Evolutionary conservation across 2,797 vertebrate species (phyloP).

Genomic region (Pipistrellus pipistrellus): DNA sequence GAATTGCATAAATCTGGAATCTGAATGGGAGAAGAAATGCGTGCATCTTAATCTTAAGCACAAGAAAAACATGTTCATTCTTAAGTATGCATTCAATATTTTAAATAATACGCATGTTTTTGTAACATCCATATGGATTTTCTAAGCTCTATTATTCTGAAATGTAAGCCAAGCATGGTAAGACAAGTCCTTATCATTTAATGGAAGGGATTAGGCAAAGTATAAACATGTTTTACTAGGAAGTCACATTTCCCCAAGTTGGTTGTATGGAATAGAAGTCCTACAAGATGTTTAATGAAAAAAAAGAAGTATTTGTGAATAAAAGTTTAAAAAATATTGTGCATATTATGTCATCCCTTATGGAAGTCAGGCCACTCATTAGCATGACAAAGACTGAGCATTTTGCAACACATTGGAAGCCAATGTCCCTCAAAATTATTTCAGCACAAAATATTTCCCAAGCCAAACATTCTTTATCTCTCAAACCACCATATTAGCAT

Average conservation of each 20-base stretch:
- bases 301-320: slow-evolving; percentile 26
- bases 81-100: slow-evolving; percentile 52
- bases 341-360: not conserved
- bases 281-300: not conserved
- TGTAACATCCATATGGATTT: slow-evolving; percentile 49
- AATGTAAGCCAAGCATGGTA: slow-evolving; percentile 53
- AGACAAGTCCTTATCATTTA: slow-evolving; percentile 68
- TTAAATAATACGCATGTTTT: slow-evolving; percentile 55
- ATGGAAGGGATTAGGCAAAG: slow-evolving; percentile 66
- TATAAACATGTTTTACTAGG: slow-evolving; percentile 52
- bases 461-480: not conserved
- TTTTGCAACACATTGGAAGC: slow-evolving; percentile 27
- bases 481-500: not conserved
- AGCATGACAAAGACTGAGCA: slow-evolving; percentile 40
- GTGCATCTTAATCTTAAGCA: slow-evolving; percentile 56
- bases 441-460: not conserved
- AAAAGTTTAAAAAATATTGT: slow-evolving; percentile 55
- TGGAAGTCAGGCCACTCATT: not conserved
- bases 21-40: slow-evolving; percentile 49
- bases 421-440: slow-evolving; percentile 33
- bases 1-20: slow-evolving; percentile 50
- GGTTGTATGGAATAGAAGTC: slow-evolving; percentile 49
- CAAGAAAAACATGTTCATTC: slow-evolving; percentile 45
- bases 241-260: slow-evolving; percentile 29
- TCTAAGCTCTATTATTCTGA: slow-evolving; percentile 59